Percentiles rank a stretch among this genome's conserved stretches.
Conservation (phyloP, 2,888 invertebrate species). For the Eupithecia subfuscata region DNA sequence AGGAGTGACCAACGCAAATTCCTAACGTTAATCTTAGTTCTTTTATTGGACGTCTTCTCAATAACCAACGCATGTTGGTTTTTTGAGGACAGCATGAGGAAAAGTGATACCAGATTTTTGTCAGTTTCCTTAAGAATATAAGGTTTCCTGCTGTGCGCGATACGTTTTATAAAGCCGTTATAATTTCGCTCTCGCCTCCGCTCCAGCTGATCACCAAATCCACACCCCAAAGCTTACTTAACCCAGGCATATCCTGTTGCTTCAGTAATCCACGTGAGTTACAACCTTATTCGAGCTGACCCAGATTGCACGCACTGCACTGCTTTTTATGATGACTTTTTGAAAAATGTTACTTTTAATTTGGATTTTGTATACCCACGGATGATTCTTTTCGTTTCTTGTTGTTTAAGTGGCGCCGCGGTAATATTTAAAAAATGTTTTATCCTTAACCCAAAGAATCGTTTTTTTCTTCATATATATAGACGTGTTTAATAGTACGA, state of each 20-base stretch:
- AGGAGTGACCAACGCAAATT: no score
- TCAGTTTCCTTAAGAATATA: neutral
- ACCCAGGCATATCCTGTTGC: conserved; percentile 67
- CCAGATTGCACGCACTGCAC: conserved; percentile 75
- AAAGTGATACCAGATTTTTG: neutral
- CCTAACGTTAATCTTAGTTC: no score
- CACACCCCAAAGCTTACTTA: conserved; percentile 72
- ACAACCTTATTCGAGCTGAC: conserved; percentile 77
- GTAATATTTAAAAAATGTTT: neutral
- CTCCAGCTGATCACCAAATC: conserved; percentile 58
- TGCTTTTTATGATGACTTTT: conserved; percentile 82
- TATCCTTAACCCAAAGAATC: no score
- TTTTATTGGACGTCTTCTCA: neutral
- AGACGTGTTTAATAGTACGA: no score
- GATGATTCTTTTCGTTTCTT: conserved; percentile 41
- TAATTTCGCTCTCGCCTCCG: neutral
- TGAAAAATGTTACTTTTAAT: conserved; percentile 83
- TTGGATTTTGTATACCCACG: conserved; percentile 57
- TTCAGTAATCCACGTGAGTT: conserved; percentile 80
- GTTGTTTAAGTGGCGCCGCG: conserved; percentile 1
- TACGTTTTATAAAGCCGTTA: neutral
- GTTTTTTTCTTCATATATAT: no score
- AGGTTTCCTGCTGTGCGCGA: neutral
- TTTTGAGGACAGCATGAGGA: no score
- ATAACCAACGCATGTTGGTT: neutral